A percentile compares a stretch with the other conserved stretches of the same genome.
phyloP scores from a whole-genome alignment of 2,888 invertebrate species.

The Willowsia nigromaculata region DNA sequence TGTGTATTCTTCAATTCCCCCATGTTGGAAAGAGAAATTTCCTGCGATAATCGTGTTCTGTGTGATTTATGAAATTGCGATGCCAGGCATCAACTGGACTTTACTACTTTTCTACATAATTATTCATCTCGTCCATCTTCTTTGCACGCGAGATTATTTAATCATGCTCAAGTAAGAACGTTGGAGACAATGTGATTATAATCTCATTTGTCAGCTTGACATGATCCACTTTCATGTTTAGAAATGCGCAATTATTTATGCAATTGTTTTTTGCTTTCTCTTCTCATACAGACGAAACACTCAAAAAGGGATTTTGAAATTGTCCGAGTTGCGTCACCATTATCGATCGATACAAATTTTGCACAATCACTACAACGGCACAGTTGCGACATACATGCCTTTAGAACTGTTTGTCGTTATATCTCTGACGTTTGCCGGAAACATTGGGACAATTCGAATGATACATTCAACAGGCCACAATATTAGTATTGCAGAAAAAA shows the following conservation, averaged over 20 bases:
- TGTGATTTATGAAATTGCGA: constrained; percentile 10
- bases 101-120: constrained; percentile 9
- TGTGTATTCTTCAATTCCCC: neutral
- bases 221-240: neutral
- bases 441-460: constrained; percentile 44
- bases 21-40: neutral
- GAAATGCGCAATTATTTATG: too few species aligned
- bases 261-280: neutral
- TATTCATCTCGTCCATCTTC: constrained; percentile 29
- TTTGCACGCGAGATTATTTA: constrained; percentile 16
- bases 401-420: constrained; percentile 15
- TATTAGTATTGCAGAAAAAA: neutral
- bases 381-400: constrained; percentile 40
- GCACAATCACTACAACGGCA: constrained; percentile 38
- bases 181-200: too few species aligned
- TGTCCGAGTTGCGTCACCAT: neutral
- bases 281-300: constrained; percentile 3
- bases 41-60: neutral
- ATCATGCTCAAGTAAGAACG: constrained; percentile 18
- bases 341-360: constrained; percentile 49
- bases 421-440: constrained; percentile 33
- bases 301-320: constrained; percentile 12
- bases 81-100: constrained; percentile 9
- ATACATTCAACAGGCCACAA: neutral
- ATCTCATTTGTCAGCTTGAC: neutral